Base-by-base conservation (phyloP, 2,113 vertebrate genomes). In the Lophura nycthemera region DNA sequence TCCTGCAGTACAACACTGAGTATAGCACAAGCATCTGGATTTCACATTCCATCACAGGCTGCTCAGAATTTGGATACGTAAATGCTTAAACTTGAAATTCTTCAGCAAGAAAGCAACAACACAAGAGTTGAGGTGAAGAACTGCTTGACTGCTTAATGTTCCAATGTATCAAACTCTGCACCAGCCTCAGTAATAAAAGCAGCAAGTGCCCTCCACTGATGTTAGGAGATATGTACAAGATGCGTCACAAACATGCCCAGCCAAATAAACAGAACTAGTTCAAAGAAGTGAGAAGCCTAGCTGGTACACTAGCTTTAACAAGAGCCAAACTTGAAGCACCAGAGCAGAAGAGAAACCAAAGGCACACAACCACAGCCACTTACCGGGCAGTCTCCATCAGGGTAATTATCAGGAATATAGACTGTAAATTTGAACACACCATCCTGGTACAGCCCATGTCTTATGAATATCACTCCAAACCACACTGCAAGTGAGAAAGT, bases 401-500 rank as follows among this genome's bases (percentile, higher is more conserved):
- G 99, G 94, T 99, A 99, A 97, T 99, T 99, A 95, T 99, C 99
- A 89, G 99, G 99, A 96, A 99, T 99, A 97, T 99, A 99, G 83
- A 99, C 99, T 3, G 99, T 99, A 97, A 99, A 99, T 96, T 99
- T 99, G 97, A 99, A 99, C 47, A 99, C 99, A 3, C 99, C 99
- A 52, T 99, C 99, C 95, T 99, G 99, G 97, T 99, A 99, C 42
- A 99, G 98, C 80, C 99, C 99, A 48, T 99, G 98, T 83, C 99
- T 98, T 95, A 99, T 99, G 97, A 99, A 99, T 96, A 99, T 99
- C 64, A 99, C 99, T n/a, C 99, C 99, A 97, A 99, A 99, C 99
- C 99, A 99, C 99, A 99, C 99, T 99, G 96, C 34, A 96, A 88
- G 94, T 11, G 15, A 87, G 30, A 91, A 77, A 38, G 92, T 54